These are phyloP conservation scores for Petromus typicus DNA, from an alignment of 2,113 vertebrate genomes.

Conservation along the genomic window DNA sequence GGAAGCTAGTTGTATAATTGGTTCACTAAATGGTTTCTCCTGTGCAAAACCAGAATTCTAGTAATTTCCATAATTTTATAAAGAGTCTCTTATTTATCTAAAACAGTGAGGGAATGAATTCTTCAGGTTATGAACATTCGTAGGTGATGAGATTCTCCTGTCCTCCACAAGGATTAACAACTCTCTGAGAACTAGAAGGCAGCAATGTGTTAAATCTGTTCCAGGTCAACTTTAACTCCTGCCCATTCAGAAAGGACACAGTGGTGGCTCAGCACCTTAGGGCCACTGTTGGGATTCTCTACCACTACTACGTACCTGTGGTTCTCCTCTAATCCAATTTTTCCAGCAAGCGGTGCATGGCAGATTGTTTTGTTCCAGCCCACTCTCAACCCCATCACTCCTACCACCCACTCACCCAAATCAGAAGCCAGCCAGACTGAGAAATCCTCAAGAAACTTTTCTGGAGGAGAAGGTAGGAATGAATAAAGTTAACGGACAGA, in stretches of 20 bases:
- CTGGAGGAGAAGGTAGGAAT: too few relatives aligned
- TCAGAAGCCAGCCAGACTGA: not conserved
- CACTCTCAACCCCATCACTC: not conserved
- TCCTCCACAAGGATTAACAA: not conserved
- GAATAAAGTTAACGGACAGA: not conserved
- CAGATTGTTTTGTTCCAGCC: not conserved
- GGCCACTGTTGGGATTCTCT: not conserved
- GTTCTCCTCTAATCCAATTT: not conserved
- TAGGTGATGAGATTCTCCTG: not conserved
- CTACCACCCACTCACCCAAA: not conserved
- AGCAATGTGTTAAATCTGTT: not conserved
- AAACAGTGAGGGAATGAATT: constrained; percentile 48
- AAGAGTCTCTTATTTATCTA: constrained; percentile 49
- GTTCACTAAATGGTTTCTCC: constrained; percentile 46
- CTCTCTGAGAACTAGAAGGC: constrained; percentile 30
- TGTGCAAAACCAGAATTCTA: constrained; percentile 32
- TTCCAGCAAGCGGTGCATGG: not conserved
- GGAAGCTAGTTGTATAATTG: constrained; percentile 16
- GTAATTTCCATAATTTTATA: constrained; percentile 59
- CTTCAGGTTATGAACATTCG: constrained; percentile 21
- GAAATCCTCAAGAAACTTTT: not conserved
- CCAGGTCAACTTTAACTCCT: not conserved
- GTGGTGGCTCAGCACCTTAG: not conserved
- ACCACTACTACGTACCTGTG: not conserved
- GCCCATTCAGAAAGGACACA: constrained; percentile 10